A percentile compares a stretch with the other conserved stretches of the same genome.
Evolutionary conservation across 2,797 vertebrate genomes (phyloP).

Genomic region (Bucorvus abyssinicus): DNA sequence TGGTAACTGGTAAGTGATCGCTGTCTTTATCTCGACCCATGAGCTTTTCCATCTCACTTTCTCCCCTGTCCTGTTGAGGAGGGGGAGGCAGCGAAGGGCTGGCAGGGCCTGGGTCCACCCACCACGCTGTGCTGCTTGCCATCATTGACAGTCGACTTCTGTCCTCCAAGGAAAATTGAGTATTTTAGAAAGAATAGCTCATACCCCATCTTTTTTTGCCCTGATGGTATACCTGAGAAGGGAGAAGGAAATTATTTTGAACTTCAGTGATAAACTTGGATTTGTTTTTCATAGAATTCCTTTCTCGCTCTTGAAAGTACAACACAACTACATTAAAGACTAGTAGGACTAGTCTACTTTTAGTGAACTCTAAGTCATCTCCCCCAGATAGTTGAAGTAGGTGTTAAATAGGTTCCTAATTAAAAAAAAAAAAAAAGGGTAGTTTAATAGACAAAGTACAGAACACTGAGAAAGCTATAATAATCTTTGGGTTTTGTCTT

Average conservation of each 20-base stretch:
- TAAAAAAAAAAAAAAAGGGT: background rate
- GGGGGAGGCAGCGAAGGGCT: background rate
- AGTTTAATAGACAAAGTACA: background rate
- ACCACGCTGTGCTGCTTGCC: background rate
- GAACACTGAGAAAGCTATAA: background rate
- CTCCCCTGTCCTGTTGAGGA: background rate
- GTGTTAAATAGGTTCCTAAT: background rate
- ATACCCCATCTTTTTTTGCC: background rate
- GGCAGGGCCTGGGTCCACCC: background rate
- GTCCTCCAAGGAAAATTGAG: background rate
- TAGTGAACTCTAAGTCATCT: background rate
- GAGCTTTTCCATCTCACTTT: background rate
- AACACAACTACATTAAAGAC: background rate
- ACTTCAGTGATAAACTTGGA: background rate
- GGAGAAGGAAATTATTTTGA: background rate
- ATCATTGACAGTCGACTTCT: background rate
- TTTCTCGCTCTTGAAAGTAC: background rate
- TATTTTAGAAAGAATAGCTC: background rate
- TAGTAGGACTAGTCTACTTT: background rate
- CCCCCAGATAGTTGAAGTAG: background rate
- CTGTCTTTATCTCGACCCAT: fast-evolving
- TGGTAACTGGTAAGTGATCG: background rate
- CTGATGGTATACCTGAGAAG: background rate
- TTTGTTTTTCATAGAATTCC: background rate
- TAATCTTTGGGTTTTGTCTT: background rate